Evolutionary conservation across 2,888 invertebrate genomes (phyloP), one percentile per base, ranked within the genome.

Genomic region (Heliconius ismenius): DNA sequence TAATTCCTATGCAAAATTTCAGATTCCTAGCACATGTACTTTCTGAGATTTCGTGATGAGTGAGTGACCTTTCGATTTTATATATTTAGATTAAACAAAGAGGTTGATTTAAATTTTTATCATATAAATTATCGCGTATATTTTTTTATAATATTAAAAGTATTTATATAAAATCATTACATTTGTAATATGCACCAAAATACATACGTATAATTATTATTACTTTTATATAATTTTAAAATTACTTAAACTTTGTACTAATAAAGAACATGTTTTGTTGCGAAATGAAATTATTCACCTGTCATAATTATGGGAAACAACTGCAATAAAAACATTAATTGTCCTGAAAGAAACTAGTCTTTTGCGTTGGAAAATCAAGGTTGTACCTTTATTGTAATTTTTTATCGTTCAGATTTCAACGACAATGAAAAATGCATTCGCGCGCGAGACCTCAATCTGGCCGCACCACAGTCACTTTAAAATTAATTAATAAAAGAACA

Each of bases 391-490:
- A 73, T 79, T 76, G 81, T 77, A 72, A 73, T 73, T 81, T 83
- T 81, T 79, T 79, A 77, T 78, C 80, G 80, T 77, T 70, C 67
- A 77, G 82, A 81, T 82, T 80, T 79, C 78, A 79, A 79, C 80
- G 81, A 83, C 83, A 85, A 85, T 84, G 86, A 88, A 90, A 89
- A 84, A 82, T 82, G 84, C 92, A 92, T 88, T 90, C 86, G 87
- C 82, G 80, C 83, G 79, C 84, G 79, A 84, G 84, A 85, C 43
- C 54, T 75, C 76, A 76, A 18, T 67, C 64, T 60, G 75, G 73
- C 69, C 80, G 74, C 77, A 78, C 80, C 74, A 62, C 74, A 58
- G 58, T 39, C 75, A 24, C 63, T 63, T 32, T 32, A 43, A 58
- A n/a, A 28, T 4, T 15, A 4, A 24, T 28, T 28, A 28, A 28